Conservation (phyloP, 2,113 vertebrate genomes). For the Psammodynastes pulverulentus region DNA sequence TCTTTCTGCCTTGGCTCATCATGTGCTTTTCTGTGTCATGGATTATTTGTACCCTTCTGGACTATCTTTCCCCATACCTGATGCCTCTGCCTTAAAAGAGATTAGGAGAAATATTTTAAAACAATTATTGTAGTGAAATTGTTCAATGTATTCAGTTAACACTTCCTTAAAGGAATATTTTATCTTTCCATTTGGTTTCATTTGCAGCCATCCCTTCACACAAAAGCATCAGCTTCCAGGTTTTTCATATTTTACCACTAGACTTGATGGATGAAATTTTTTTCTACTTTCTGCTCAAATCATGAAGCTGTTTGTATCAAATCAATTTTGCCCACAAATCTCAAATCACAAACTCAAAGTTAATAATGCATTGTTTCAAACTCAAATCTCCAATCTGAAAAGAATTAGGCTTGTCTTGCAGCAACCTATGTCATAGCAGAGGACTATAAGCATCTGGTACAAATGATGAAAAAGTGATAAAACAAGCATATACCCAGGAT, state of each 20-base stretch:
- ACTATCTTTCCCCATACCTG: not conserved
- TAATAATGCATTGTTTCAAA: not conserved
- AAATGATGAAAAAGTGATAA: not conserved
- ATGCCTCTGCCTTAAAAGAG: not conserved
- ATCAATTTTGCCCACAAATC: not conserved
- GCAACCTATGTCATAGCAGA: not conserved
- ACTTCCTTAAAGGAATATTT: not conserved
- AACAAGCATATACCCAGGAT: not conserved
- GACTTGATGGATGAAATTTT: not conserved
- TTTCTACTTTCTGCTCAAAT: not conserved
- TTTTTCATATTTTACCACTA: not conserved
- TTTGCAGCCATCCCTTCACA: not conserved
- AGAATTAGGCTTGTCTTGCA: not conserved
- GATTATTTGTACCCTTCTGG: not conserved
- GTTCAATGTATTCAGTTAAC: not conserved
- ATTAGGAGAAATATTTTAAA: not conserved
- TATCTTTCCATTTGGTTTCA: not conserved
- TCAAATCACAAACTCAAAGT: not conserved
- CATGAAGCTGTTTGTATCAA: not conserved
- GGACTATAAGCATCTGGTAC: not conserved
- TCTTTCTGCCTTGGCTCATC: not conserved
- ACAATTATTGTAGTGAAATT: not conserved
- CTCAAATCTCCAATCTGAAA: not conserved
- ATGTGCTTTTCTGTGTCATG: not conserved
- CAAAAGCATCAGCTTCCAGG: not conserved